A percentile compares a stretch with the other conserved stretches of the same genome.
These are phyloP conservation scores for Corythaixoides concolor DNA, from an alignment of 2,113 vertebrate species.

Conservation along the genomic window DNA sequence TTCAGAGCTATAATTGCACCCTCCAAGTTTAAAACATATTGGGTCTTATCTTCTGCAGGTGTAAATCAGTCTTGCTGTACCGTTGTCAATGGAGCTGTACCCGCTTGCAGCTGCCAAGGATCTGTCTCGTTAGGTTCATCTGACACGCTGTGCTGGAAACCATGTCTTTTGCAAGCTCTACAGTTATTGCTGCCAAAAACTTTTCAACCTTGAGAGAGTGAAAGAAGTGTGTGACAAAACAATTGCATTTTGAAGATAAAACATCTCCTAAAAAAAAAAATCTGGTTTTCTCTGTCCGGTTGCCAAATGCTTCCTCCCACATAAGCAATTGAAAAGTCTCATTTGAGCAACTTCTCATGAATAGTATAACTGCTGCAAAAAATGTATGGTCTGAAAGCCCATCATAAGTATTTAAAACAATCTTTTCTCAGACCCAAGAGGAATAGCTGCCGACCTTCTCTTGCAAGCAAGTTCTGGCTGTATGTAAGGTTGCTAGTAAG, in stretches of 20 bases:
- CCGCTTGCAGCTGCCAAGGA: not conserved
- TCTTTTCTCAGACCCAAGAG: not conserved
- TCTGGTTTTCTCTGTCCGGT: not conserved
- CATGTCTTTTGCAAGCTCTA: not conserved
- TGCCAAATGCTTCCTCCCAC: constrained; percentile 33
- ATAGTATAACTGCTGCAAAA: not conserved
- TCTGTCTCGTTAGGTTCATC: not conserved
- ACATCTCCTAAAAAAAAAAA: not conserved
- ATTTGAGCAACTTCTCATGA: not conserved
- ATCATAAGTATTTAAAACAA: not conserved
- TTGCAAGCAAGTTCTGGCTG: not conserved
- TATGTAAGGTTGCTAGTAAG: not conserved
- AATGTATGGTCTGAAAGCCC: not conserved
- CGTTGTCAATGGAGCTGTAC: not conserved
- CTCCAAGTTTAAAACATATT: not conserved
- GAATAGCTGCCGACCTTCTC: not conserved
- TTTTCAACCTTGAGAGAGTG: constrained; percentile 1
- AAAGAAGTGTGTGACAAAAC: constrained; percentile 22
- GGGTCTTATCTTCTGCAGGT: not conserved
- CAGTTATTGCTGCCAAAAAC: constrained; percentile 25
- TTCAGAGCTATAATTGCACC: not conserved
- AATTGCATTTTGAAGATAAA: not conserved
- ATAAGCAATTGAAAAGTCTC: constrained; percentile 1
- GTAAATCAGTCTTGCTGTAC: not conserved
- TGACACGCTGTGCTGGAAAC: not conserved